Conservation (phyloP, 2,797 vertebrate genomes). For the Coccyzus lansbergi region DNA sequence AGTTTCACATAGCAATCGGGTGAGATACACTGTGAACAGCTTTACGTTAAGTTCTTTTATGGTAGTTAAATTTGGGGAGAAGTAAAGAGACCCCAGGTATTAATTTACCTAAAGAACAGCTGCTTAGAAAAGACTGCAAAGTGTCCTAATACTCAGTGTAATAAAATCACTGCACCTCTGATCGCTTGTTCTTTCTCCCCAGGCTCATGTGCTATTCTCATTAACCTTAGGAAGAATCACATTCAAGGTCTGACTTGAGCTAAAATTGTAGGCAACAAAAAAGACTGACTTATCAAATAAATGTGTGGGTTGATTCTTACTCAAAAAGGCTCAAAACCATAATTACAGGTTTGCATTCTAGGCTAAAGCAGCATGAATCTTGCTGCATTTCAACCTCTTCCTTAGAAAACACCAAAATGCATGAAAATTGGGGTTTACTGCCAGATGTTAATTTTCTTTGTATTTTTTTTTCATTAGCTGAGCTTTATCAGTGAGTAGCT, state of each 20-base stretch:
- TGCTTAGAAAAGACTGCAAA: conserved; percentile 69
- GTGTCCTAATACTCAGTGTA: conserved; percentile 33
- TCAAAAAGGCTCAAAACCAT: not conserved
- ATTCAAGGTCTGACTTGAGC: not conserved
- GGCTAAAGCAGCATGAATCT: not conserved
- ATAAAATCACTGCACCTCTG: conserved; percentile 39
- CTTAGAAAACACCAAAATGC: not conserved
- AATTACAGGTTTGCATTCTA: not conserved
- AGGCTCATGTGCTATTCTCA: not conserved
- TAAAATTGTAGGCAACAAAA: not conserved
- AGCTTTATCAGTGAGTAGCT: not conserved
- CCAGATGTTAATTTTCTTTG: not conserved
- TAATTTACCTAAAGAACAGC: conserved; percentile 79
- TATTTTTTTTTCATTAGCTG: not conserved
- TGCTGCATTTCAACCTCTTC: not conserved
- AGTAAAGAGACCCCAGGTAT: conserved; percentile 77
- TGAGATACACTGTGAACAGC: conserved; percentile 74
- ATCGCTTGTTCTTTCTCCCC: not conserved
- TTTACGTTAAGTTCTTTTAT: conserved; percentile 73
- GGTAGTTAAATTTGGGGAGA: conserved; percentile 64
- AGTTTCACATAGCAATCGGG: conserved; percentile 74
- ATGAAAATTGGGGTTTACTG: not conserved
- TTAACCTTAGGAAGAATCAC: conserved; percentile 5
- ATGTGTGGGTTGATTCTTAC: not conserved
- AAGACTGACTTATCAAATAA: not conserved